Evolutionary conservation across 2,888 invertebrate genomes (phyloP), one percentile per base, ranked within the genome.

Genomic region (Brachyptera risi): DNA sequence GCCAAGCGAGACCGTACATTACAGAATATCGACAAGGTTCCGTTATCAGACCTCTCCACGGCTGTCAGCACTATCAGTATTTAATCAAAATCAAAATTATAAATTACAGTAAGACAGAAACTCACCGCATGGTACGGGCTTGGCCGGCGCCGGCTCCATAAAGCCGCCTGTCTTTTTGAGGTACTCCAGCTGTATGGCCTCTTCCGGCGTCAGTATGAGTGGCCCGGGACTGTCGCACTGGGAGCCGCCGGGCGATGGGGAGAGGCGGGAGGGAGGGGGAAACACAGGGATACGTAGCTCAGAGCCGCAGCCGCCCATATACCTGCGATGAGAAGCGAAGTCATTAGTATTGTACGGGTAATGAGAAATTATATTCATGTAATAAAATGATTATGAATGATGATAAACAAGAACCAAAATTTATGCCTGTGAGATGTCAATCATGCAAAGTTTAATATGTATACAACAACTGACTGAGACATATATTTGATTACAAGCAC

Each of bases 201-300:
- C 92, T 26, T 90, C 90, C 0, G 83, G 81, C 0, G 89, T 84
- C 80, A 91, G 86, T 70, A 90, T 86, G 68, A 91, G 79, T 1
- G 91, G 90, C 40, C 90, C 86, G 0, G 91, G 90, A 67, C 90
- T 89, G 71, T 91, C 91, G 68, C 90, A 90, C 31, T 87, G 84
- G 47, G 87, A 85, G 69, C 85, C 87, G 11, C 68, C 69, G 37
- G 69, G 68, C 4, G 69, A 68, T n/a, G 69, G 67, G 4, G 68
- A 65, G 31, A 62, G 56, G 49, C 61, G 62, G 31, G 67, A 68
- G 4, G 65, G 68, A n/a, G 79, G 79, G 5, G 81, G 81, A 67
- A 82, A 82, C 58, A 82, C 77, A 0, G 82, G 83, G 65, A 82
- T 82, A 69, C 81, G 79, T 26, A 82, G 72, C 70, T 83, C 83